These are phyloP conservation scores for Aleadryas rufinucha DNA, from an alignment of 2,113 vertebrate species.

Conservation along the genomic window DNA sequence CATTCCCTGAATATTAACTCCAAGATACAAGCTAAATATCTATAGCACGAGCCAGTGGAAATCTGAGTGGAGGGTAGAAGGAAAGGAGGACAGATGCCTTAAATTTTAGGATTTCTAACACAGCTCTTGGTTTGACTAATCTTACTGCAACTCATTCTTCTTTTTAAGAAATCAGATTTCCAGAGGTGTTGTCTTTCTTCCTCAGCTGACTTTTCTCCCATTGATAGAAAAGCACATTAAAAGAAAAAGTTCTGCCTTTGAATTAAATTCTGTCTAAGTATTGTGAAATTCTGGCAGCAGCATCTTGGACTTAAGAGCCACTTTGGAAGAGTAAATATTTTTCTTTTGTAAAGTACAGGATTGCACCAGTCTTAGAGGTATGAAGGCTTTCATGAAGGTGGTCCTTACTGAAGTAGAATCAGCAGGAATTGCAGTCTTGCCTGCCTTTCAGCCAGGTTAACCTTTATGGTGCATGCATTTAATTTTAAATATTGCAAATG, in stretches of 20 bases:
- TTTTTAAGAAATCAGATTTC: neutral
- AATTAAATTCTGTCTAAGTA: neutral
- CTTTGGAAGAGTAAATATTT: neutral
- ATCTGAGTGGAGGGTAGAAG: neutral
- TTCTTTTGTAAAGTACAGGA: neutral
- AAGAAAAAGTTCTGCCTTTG: neutral
- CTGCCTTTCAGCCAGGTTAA: neutral
- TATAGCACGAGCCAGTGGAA: neutral
- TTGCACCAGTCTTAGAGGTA: neutral
- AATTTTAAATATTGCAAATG: neutral
- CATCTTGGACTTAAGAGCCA: neutral
- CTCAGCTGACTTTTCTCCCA: neutral
- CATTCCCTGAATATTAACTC: neutral
- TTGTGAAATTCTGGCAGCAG: neutral
- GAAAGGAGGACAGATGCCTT: neutral
- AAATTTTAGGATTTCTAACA: neutral
- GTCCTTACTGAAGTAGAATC: neutral
- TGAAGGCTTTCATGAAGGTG: neutral
- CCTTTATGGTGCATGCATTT: neutral
- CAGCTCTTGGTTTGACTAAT: neutral
- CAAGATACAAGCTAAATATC: neutral
- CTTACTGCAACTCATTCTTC: neutral
- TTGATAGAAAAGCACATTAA: neutral
- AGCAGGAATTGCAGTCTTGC: neutral
- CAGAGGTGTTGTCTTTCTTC: neutral